Conservation (phyloP, 2,113 vertebrate genomes). For the Xenopus laevis region DNA sequence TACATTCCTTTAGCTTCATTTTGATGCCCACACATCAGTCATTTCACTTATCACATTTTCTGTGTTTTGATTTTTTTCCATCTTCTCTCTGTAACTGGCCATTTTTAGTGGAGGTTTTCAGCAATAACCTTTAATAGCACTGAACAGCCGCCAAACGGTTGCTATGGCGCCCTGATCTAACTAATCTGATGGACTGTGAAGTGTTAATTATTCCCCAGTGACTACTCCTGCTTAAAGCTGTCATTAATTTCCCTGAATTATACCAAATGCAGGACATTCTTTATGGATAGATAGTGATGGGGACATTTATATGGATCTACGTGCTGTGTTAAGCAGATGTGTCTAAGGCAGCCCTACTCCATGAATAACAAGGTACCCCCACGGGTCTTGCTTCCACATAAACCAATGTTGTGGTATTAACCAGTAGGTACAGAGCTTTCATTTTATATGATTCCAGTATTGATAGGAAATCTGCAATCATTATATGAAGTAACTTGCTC, state of each 20-base stretch:
- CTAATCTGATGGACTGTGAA: constrained; percentile 97
- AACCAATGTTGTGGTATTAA: neutral
- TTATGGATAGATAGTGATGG: constrained; percentile 87
- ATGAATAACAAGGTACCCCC: constrained; percentile 77
- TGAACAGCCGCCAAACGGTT: constrained; percentile 74
- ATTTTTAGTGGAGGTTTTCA: constrained; percentile 62
- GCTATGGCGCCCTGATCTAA: constrained; percentile 63
- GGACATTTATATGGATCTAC: constrained; percentile 95
- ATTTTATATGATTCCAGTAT: neutral
- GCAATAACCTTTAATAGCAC: constrained; percentile 73
- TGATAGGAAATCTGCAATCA: neutral
- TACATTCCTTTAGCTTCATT: too few relatives aligned
- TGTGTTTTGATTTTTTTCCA: too few relatives aligned
- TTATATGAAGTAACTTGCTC: too few relatives aligned
- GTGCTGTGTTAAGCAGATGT: constrained; percentile 97
- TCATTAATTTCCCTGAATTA: constrained; percentile 98
- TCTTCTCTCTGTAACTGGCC: neutral
- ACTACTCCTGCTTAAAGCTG: constrained; percentile 90
- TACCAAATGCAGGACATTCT: constrained; percentile 98
- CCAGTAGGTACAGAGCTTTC: neutral
- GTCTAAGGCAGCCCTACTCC: constrained; percentile 72
- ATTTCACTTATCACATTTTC: too few relatives aligned
- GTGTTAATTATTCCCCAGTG: constrained; percentile 95
- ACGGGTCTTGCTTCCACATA: neutral
- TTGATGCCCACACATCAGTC: too few relatives aligned